Base-by-base conservation (phyloP, 2,797 vertebrate genomes). In the Oryzias sinensis region DNA sequence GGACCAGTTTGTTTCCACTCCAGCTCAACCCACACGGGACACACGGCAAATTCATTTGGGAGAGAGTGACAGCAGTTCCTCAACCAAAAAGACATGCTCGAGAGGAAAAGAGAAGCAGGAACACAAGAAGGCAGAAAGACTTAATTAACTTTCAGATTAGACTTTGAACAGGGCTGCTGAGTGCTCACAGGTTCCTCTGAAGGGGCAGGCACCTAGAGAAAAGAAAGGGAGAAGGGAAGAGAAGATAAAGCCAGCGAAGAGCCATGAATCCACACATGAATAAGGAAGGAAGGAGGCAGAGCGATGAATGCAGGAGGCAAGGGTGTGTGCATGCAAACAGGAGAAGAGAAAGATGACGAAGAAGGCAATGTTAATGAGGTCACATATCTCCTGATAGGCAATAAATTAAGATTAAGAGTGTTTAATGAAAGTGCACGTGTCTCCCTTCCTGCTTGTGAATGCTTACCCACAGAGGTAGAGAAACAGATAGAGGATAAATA, bases 101-200 rank as follows among this genome's bases (percentile, higher is more conserved):
- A 80, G 70, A 82, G 76, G 71, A 75, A 71, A 72, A 70, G 70
- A 72, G 61, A 76, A 81, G 78, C 68, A 46, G 68, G 46, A 81
- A 77, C 61, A 79, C 42, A 15, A 61, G 25, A 54, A 77, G 74
- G 72, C 70, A 80, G 78, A 60, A 72, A 74, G 84, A 87, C 76
- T 87, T 82, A 82, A 87, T 89, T 88, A 85, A 88, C 85, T 86
- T 84, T 80, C 57, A 83, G 82, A 88, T 87, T 83, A 88, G 78
- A 80, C 62, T 84, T 87, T 80, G 59, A 82, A 52, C 49, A 57
- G 76, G 59, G 62, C 55, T 61, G 71, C 41, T 42, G 69, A 79
- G 80, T 47, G 76, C 72, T 74, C 63, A 56, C 71, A 74, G 81
- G 81, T 68, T 82, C 72, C 69, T 76, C 49, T 56, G 77, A 75